Percentiles rank a stretch among this genome's conserved stretches.
phyloP scores from a whole-genome alignment of 2,113 vertebrate species.

The Archocentrus centrarchus region DNA sequence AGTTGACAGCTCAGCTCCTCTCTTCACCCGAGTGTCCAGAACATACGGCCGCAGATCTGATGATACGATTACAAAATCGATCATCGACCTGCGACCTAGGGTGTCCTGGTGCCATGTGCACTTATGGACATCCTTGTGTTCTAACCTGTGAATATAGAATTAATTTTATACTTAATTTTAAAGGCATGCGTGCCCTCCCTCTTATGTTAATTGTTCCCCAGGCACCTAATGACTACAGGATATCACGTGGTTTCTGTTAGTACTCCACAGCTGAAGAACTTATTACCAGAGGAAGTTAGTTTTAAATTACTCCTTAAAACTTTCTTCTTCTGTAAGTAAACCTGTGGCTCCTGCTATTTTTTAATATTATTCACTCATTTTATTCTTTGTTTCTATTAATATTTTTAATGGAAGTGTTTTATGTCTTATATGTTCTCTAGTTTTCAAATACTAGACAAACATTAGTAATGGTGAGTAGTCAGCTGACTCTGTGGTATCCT shows the following conservation, averaged over 20 bases:
- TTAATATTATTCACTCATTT: not conserved
- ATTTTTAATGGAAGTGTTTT: not conserved
- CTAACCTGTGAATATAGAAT: not conserved
- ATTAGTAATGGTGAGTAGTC: not conserved
- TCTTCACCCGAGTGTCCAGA: no score
- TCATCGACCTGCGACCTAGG: no score
- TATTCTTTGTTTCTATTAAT: not conserved
- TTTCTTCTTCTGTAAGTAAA: not conserved
- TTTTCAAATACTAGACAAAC: not conserved
- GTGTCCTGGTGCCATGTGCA: no score
- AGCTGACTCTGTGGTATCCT: constrained; percentile 33
- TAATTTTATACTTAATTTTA: accelerated
- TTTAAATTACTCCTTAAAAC: not conserved
- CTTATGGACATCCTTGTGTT: no score
- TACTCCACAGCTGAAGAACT: not conserved
- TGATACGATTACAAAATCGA: no score
- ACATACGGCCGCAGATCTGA: no score
- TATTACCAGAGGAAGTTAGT: not conserved
- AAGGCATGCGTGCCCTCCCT: not conserved
- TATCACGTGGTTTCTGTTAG: not conserved
- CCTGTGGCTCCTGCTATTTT: not conserved
- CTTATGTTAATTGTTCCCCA: not conserved
- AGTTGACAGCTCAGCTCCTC: no score
- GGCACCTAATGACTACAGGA: accelerated
- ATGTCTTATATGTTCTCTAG: no score